phyloP scores from a whole-genome alignment of 2,797 vertebrate species.

The Oceanodroma leucorhoa region DNA sequence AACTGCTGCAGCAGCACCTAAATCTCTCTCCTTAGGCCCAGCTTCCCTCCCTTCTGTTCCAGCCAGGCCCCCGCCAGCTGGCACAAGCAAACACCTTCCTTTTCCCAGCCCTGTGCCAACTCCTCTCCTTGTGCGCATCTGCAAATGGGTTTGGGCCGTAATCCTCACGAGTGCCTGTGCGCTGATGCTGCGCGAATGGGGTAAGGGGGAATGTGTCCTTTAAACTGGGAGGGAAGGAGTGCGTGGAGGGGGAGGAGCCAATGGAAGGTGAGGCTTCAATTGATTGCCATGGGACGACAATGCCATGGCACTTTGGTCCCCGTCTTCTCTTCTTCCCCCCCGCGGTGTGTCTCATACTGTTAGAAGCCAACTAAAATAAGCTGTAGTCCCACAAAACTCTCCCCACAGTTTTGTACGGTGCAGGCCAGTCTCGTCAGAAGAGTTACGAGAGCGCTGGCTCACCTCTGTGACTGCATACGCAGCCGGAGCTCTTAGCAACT shows the following conservation, averaged over 20 bases:
- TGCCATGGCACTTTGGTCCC: fast-evolving
- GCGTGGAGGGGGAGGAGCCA: fast-evolving
- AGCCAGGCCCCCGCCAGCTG: background rate
- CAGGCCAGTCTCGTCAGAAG: fast-evolving
- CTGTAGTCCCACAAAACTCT: background rate
- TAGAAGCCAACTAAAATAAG: background rate
- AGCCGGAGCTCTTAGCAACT: background rate
- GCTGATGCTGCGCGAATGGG: fast-evolving
- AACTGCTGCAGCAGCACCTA: background rate
- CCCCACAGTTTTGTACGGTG: fast-evolving
- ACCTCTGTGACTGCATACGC: fast-evolving
- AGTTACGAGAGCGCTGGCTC: background rate
- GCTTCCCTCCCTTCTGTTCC: background rate
- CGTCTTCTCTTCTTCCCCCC: background rate
- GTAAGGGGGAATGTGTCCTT: fast-evolving
- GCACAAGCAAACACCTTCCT: background rate
- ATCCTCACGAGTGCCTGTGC: fast-evolving
- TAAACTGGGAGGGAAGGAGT: fast-evolving
- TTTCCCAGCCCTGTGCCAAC: fast-evolving
- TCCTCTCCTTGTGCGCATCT: fast-evolving
- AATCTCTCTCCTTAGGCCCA: background rate
- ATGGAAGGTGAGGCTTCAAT: background rate
- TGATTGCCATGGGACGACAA: background rate
- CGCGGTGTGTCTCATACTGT: fast-evolving
- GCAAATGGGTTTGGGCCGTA: fast-evolving